Percentiles rank a stretch among this genome's conserved stretches.
phyloP scores from a whole-genome alignment of 2,888 invertebrate genomes.

The Punctoribates punctum region DNA sequence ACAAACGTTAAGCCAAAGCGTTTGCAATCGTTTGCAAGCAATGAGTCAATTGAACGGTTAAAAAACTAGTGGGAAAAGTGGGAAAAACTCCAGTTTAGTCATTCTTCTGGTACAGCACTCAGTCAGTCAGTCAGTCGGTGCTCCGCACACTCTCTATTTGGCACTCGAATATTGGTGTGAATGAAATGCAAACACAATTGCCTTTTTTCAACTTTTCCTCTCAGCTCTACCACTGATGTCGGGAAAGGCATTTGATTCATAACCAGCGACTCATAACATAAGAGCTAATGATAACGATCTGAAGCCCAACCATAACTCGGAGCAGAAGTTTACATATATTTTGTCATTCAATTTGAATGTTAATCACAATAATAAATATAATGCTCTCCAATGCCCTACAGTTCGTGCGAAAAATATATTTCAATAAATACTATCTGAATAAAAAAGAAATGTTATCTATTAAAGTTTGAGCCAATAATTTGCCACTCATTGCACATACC shows the following conservation, averaged over 20 bases:
- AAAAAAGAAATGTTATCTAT: not conserved
- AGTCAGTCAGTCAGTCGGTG: constrained; percentile 22
- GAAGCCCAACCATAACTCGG: not conserved
- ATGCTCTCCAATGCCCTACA: not conserved
- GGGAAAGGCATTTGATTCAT: constrained; percentile 29
- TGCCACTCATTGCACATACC: not conserved
- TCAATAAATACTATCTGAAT: not conserved
- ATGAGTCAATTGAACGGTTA: constrained; percentile 30
- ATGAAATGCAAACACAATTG: constrained; percentile 3
- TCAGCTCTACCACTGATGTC: not conserved
- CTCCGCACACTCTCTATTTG: not conserved
- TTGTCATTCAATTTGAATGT: not conserved
- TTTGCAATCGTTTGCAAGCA: not conserved
- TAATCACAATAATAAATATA: not conserved
- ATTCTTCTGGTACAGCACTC: not conserved
- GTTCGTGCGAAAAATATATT: not conserved
- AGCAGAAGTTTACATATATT: constrained; percentile 21
- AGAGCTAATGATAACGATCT: constrained; percentile 1
- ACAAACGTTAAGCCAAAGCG: not conserved
- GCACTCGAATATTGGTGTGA: constrained; percentile 10
- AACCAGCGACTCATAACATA: constrained; percentile 28
- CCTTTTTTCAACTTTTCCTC: not conserved
- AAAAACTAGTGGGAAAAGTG: constrained; percentile 22
- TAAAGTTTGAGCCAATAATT: not conserved
- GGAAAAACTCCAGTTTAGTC: constrained; percentile 28